Evolutionary conservation across 2,797 vertebrate genomes (phyloP), one percentile per base, ranked within the genome.

Genomic region (Lophius americanus): DNA sequence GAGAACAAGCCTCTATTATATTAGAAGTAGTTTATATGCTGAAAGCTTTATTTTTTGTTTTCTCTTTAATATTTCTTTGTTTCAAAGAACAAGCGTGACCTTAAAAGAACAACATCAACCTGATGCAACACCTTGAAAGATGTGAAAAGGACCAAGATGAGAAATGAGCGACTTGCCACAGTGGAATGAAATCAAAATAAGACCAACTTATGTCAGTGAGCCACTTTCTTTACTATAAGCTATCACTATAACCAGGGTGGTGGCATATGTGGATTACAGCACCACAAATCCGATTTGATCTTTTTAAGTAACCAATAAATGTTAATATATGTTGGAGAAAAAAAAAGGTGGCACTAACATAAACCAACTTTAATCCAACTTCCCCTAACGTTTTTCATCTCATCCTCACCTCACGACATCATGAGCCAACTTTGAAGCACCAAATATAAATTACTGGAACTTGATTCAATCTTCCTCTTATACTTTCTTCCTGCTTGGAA

Each of bases 101-200:
- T 85, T 78, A 84, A 78, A 79, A 82, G 78, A 85, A 81, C 75
- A 75, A 68, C 70, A 70, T 60, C 64, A 83, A 86, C 56, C 84
- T 92, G 90, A 92, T 74, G 92, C 86, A 93, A 92, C 70, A 77
- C 71, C 70, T 86, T 90, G 91, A 92, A 93, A 93, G 83, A 85
- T 69, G 67, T 74, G 69, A 73, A 4, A 33, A 35, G 74, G 78
- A 75, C 46, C 68, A 71, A 71, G 78, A 64, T 73, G 66, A 78
- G 75, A 83, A 84, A 88, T 73, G 66, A 83, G 81, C 76, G 87
- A 78, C 68, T 65, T 83, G 78, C 68, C 73, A 82, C 65, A 83
- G 86, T 89, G 86, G 66, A 85, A 85, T 78, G 49, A 74, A 83
- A 82, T 79, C 78, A 51, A 62, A 81, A 84, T 76, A 66, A 66